Evolutionary conservation across 2,113 vertebrate species (phyloP).

Genomic region (Arothron firmamentum): DNA sequence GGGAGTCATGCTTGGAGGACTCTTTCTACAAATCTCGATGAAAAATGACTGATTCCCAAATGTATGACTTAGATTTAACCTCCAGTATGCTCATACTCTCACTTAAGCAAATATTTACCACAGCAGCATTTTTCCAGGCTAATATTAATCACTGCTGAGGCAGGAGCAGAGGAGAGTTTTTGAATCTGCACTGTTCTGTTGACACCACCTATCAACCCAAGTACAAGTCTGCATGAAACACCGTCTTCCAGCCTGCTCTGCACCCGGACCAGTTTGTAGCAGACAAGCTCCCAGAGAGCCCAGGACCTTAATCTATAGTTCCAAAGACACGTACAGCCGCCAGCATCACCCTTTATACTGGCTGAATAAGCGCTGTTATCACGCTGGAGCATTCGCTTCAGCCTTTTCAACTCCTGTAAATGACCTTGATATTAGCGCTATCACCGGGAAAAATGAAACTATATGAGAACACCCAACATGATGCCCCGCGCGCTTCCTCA

Average conservation of each 20-base stretch:
- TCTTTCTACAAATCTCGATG: slow-evolving; percentile 33
- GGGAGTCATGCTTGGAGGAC: slow-evolving; percentile 27
- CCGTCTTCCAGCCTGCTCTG: slow-evolving; percentile 20
- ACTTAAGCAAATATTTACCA: slow-evolving; percentile 34
- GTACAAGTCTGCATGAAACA: slow-evolving; percentile 17
- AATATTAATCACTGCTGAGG: slow-evolving; percentile 19
- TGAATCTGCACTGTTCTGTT: slow-evolving; percentile 12
- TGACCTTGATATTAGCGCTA: slow-evolving; percentile 37
- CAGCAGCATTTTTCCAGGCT: slow-evolving; percentile 10
- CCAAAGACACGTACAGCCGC: slow-evolving; percentile 29
- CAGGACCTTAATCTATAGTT: slow-evolving; percentile 42
- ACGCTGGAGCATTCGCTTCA: slow-evolving; percentile 27
- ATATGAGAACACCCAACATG: slow-evolving; percentile 13
- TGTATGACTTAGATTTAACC: slow-evolving; percentile 18
- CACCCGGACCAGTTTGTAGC: slow-evolving; percentile 30
- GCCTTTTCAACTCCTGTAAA: slow-evolving; percentile 44
- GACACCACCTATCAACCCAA: slow-evolving; percentile 10
- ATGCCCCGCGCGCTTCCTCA: neutral
- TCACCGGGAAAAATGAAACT: slow-evolving; percentile 35
- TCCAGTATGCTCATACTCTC: slow-evolving; percentile 38
- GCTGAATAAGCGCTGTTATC: slow-evolving; percentile 31
- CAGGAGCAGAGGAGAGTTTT: neutral
- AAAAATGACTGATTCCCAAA: neutral
- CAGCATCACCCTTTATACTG: slow-evolving; percentile 38
- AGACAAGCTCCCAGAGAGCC: slow-evolving; percentile 28